phyloP scores from a whole-genome alignment of 2,888 invertebrate genomes.

The Epistrophella euchroma region DNA sequence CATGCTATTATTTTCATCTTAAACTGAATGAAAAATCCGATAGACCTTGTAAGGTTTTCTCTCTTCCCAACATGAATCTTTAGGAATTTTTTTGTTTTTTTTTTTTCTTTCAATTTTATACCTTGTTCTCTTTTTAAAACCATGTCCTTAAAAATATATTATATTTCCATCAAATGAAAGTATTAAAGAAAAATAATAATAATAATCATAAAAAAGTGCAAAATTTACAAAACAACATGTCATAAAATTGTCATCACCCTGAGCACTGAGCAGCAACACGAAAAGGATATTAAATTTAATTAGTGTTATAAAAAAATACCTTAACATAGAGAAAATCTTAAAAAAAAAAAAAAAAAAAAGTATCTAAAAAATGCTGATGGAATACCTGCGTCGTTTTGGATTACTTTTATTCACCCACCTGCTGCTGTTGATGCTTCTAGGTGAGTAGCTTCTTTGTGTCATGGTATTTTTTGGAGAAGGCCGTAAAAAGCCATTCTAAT shows the following conservation, averaged over 20 bases:
- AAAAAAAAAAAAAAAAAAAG: constrained; percentile 45
- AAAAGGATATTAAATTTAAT: constrained; percentile 70
- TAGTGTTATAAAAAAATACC: constrained; percentile 58
- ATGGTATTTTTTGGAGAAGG: background rate
- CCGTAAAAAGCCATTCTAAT: constrained; percentile 46
- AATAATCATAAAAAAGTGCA: constrained; percentile 68
- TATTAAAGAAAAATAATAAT: constrained; percentile 67
- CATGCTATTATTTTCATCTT: constrained; percentile 31
- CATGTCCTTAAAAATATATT: constrained; percentile 44
- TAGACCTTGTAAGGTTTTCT: constrained; percentile 40
- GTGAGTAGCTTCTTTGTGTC: constrained; percentile 77
- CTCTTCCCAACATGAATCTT: constrained; percentile 44
- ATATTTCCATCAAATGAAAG: constrained; percentile 61
- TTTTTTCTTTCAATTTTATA: background rate
- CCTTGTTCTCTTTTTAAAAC: constrained; percentile 32
- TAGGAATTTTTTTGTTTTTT: background rate
- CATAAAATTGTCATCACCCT: constrained; percentile 64
- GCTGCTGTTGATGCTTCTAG: constrained; percentile 81
- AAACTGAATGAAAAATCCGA: constrained; percentile 41
- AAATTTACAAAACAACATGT: constrained; percentile 67
- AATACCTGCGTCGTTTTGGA: constrained; percentile 79
- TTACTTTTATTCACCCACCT: constrained; percentile 79
- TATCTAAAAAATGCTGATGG: constrained; percentile 79
- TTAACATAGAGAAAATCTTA: constrained; percentile 35
- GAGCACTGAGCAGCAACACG: constrained; percentile 37